phyloP scores from a whole-genome alignment of 2,888 invertebrate species.

The Heliconius erato region DNA sequence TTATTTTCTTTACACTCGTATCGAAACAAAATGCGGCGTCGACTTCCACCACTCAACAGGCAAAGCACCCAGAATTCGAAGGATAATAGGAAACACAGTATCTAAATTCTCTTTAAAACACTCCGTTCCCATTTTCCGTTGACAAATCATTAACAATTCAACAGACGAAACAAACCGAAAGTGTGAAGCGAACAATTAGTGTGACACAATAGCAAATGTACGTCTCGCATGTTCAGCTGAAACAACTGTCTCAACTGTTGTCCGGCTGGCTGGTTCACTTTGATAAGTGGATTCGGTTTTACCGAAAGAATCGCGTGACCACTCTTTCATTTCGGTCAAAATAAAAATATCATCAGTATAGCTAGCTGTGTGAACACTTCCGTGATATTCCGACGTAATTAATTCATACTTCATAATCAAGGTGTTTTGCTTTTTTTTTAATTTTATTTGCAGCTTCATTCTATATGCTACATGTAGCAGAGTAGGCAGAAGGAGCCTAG shows the following conservation, averaged over 20 bases:
- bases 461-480: no score
- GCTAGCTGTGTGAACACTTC: constrained; percentile 63
- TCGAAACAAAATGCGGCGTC: no score
- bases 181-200: constrained; percentile 38
- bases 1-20: no score
- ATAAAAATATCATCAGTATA: constrained; percentile 63
- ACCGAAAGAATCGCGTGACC: constrained; percentile 61
- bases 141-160: constrained; percentile 25
- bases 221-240: constrained; percentile 46
- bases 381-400: constrained; percentile 56
- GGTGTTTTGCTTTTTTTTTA: no score
- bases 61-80: no score
- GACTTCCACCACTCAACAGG: no score
- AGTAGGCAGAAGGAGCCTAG: no score
- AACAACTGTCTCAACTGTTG: constrained; percentile 28
- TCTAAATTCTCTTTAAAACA: background rate
- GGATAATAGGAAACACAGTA: background rate
- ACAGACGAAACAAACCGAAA: constrained; percentile 42
- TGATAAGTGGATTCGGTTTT: constrained; percentile 46
- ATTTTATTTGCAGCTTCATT: no score
- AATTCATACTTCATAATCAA: background rate
- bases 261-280: constrained; percentile 31
- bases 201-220: constrained; percentile 44
- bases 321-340: constrained; percentile 55
- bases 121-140: background rate